Conservation (phyloP, 1,140 invertebrate genomes). For the Cheumatopsyche charites region DNA sequence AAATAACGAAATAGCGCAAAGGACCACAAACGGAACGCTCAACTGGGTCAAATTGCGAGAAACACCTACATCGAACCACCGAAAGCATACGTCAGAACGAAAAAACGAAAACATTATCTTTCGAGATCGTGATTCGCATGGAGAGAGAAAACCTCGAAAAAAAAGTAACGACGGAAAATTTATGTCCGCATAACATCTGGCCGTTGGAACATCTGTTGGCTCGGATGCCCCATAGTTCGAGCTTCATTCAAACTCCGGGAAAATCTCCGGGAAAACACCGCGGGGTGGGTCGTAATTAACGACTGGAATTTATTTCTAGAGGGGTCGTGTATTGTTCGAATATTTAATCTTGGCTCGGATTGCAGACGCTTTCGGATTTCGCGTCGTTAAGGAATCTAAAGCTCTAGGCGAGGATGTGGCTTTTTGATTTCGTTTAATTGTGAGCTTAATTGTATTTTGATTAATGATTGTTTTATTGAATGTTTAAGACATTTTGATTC, state of each 20-base stretch:
- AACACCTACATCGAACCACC: not conserved
- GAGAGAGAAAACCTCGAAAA: not conserved
- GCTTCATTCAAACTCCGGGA: not conserved
- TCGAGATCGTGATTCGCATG: not conserved
- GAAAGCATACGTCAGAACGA: not conserved
- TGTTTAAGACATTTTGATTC: no score
- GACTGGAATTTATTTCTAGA: not conserved
- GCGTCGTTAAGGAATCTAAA: no score
- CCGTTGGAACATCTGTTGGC: constrained; percentile 27
- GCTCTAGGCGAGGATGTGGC: no score
- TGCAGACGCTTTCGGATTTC: no score
- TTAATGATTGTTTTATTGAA: no score
- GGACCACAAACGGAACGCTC: not conserved
- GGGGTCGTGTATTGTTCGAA: no score
- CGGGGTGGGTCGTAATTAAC: not conserved
- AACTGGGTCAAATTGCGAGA: constrained; percentile 1
- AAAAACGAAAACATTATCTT: not conserved
- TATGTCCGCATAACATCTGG: constrained; percentile 31
- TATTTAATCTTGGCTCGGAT: no score
- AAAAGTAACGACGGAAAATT: not conserved
- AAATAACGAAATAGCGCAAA: constrained; percentile 1
- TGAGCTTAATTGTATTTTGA: no score
- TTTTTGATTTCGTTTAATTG: no score
- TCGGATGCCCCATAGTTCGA: not conserved
- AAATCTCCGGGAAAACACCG: not conserved